Evolutionary conservation across 2,797 vertebrate species (phyloP), one percentile per base, ranked within the genome.

Genomic region (Gallinago nigripennis): DNA sequence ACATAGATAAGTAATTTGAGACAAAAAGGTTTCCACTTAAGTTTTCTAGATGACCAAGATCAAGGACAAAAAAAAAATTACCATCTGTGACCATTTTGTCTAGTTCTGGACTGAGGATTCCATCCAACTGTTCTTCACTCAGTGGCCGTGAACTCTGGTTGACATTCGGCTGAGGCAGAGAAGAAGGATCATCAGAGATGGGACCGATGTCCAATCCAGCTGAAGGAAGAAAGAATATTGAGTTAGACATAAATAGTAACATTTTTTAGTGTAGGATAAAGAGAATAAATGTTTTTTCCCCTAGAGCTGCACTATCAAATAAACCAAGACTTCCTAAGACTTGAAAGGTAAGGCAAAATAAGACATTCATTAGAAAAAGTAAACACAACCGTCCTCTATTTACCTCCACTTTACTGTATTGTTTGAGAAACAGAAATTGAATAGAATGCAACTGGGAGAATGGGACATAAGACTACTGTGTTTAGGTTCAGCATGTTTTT

Each of bases 31-130:
- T 94, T 92, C 80, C 95, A 81, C 72, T 12, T 21, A 58, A 65
- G 68, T 90, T 48, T 88, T 94, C 89, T 30, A 83, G 58, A 89
- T 95, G 89, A 86, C 25, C 68, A 90, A 95, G 78, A 79, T 76
- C 48, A 83, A 93, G 77, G 75, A 90, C 81, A 95, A 94, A 86
- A 54, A 43, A 86, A 54, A 43, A 61, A 98, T 98, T 98, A 99
- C 99, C 99, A 82, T 99, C 99, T 94, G 99, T 99, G 97, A 99
- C 99, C 99, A 99, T 99, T 98, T 99, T 99, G 98, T 99, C 99
- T 31, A 99, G 98, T 86, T 99, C 99, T 77, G 99, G 99, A 96
- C 99, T 99, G 89, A 99, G 99, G 96, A 99, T 99, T 68, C 99
- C 99, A 77, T 99, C 99, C 86, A 99, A 96, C 35, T 98, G 99